These are phyloP conservation scores for Elaphurus davidianus DNA, from an alignment of 2,113 vertebrate genomes.

Conservation along the genomic window DNA sequence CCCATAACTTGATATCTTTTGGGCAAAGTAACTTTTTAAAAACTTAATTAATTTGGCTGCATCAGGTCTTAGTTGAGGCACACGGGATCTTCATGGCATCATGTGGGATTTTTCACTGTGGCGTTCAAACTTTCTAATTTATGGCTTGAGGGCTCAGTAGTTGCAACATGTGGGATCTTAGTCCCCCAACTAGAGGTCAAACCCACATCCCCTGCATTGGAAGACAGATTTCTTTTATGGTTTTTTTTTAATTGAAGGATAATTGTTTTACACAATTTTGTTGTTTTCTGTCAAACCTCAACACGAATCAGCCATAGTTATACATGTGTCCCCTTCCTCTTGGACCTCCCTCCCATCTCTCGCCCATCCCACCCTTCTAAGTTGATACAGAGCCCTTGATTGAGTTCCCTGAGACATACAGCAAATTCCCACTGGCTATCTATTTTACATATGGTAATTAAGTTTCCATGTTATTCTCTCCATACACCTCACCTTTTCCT, in stretches of 20 bases:
- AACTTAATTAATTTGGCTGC: background rate
- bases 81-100: background rate
- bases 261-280: background rate
- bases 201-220: background rate
- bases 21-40: background rate
- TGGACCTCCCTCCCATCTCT: background rate
- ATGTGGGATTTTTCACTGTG: background rate
- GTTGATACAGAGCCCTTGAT: background rate
- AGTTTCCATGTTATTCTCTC: background rate
- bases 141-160: background rate
- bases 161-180: background rate
- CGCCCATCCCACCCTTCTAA: background rate
- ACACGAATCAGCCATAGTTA: background rate
- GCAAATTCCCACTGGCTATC: background rate
- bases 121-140: rapidly evolving
- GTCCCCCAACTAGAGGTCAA: background rate
- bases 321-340: background rate
- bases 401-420: background rate
- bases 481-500: background rate
- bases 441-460: background rate
- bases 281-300: background rate
- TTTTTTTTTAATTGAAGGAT: background rate
- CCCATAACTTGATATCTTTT: background rate
- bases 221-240: background rate
- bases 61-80: background rate